Base-by-base conservation (phyloP, 2,888 invertebrate genomes). In the Brachyptera putata region DNA sequence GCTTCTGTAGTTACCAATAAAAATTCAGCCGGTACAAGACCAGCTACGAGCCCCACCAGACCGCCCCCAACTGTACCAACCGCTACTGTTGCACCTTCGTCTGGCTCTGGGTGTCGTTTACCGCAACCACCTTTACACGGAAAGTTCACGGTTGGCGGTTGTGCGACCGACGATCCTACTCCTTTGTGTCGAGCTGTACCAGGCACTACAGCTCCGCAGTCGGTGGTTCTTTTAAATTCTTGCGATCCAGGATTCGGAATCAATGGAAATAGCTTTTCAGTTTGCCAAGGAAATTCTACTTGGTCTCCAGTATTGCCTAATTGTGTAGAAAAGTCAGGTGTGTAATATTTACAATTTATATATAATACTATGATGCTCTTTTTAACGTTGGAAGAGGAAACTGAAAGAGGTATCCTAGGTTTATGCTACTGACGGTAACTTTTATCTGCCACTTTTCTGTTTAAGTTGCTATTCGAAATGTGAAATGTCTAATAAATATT, bases 171-270 rank as follows among this genome's bases (percentile, higher is more conserved):
- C 18, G 57, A 56, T 18, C 9, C 11, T 13, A 25, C 46, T 37
- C 66, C 65, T 5, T 60, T 62, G 3, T 70, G 72, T 46, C 61
- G 60, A 24, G 64, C 62, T 43, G 65, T 61, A 46, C 65, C 68
- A 1, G 69, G 70, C 2, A 67, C 69, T 41, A 60, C 41, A 25
- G 70, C 71, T 26, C 67, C 67, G 3, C 50, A 61, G 3, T 64
- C 64, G 50, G 66, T 67, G 30, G 63, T 70, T 34, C 66, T 72
- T 41, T 66, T 65, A 34, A 72, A 67, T 61, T 64, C 62, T 16
- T 72, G 72, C 61, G 57, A 67, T 22, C 60, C 60, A 14, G 70
- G 69, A 46, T 72, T 67, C 64, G 57, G 65, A 43, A 55, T 72
- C 41, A 66, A 64, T 22, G 68, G 70, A 18, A 67, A 65, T 48